Evolutionary conservation across 2,888 invertebrate species (phyloP).

Genomic region (Lochmaea capreae): DNA sequence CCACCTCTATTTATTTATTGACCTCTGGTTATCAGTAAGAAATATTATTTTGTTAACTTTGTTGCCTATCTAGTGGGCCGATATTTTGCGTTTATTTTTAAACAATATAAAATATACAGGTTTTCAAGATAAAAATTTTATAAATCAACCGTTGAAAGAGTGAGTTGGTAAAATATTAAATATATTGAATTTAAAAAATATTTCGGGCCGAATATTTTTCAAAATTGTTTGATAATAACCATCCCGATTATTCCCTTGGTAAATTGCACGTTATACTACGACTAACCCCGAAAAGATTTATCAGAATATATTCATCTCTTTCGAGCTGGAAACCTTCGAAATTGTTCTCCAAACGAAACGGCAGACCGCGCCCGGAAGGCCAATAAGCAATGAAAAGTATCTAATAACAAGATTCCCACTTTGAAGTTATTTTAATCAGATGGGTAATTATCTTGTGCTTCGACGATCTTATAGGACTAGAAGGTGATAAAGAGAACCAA

Average conservation of each 20-base stretch:
- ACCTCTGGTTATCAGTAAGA: neutral
- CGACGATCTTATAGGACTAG: conserved; percentile 53
- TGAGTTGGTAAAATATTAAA: no score
- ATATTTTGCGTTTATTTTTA: neutral
- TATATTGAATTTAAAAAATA: no score
- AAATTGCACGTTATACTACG: neutral
- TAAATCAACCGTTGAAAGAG: no score
- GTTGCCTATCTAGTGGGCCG: neutral
- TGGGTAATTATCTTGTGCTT: conserved; percentile 63
- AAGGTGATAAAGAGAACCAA: conserved; percentile 17
- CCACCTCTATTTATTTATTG: neutral
- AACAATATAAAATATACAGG: no score
- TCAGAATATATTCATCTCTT: no score
- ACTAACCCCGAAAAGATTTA: no score
- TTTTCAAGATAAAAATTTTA: no score
- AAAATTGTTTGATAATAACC: no score
- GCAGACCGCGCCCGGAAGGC: neutral
- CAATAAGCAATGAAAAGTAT: conserved; percentile 35
- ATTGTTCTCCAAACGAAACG: conserved; percentile 17
- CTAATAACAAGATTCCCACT: conserved; percentile 63
- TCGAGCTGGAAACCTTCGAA: neutral
- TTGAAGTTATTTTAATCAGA: conserved; percentile 65
- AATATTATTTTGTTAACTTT: neutral
- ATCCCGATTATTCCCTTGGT: no score
- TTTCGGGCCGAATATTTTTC: no score